A percentile compares a stretch with the other conserved stretches of the same genome.
phyloP scores from a whole-genome alignment of 2,113 vertebrate genomes.

The Lophura nycthemera region DNA sequence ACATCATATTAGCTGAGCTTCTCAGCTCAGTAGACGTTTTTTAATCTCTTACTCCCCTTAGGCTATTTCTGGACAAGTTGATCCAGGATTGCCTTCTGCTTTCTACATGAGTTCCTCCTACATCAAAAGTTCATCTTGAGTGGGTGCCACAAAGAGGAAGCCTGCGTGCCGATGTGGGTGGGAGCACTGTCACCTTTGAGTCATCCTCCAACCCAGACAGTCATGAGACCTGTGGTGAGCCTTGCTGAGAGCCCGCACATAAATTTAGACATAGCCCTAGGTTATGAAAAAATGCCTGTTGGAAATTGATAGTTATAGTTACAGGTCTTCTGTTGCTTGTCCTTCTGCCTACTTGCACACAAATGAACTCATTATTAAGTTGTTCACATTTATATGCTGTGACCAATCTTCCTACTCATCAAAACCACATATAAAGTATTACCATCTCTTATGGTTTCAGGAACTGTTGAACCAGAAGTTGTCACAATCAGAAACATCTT shows the following conservation, averaged over 20 bases:
- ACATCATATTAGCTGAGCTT: neutral
- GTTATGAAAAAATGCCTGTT: slow-evolving; percentile 38
- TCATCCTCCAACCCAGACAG: slow-evolving; percentile 43
- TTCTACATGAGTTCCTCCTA: neutral
- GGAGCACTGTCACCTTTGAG: slow-evolving; percentile 1
- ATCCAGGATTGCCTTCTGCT: neutral
- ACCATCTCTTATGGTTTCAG: neutral
- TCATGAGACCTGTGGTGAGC: slow-evolving; percentile 38
- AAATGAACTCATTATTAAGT: neutral
- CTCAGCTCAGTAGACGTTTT: neutral
- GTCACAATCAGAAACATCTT: slow-evolving; percentile 21
- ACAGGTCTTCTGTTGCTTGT: slow-evolving; percentile 22
- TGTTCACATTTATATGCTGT: neutral
- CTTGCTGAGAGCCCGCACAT: neutral
- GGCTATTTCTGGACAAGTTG: neutral
- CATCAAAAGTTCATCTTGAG: neutral
- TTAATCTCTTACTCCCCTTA: neutral
- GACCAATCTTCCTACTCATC: slow-evolving; percentile 18
- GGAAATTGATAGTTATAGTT: slow-evolving; percentile 25
- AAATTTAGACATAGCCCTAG: slow-evolving; percentile 30
- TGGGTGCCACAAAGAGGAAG: neutral
- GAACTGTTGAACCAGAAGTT: neutral
- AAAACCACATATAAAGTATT: slow-evolving; percentile 6
- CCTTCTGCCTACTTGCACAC: neutral
- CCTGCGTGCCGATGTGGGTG: neutral